phyloP scores from a whole-genome alignment of 1,140 invertebrate genomes.

The Brachystomella parvula region DNA sequence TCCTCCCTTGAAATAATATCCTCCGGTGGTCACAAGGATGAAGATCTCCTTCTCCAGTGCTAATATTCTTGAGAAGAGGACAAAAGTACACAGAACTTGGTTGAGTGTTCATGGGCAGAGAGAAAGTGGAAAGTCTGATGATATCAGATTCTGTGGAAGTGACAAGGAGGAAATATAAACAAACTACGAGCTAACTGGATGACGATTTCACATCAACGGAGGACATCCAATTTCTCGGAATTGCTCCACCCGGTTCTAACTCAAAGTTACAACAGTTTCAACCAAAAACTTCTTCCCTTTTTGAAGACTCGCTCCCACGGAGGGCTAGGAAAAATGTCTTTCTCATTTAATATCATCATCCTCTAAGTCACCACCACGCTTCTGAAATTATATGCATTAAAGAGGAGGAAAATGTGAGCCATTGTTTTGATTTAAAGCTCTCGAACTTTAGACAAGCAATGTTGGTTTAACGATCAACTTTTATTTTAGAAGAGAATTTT shows the following conservation, averaged over 20 bases:
- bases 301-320: background rate
- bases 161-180: slow-evolving; percentile 11
- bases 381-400: background rate
- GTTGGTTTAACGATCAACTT: background rate
- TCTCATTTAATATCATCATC: background rate
- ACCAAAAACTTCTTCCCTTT: background rate
- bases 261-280: background rate
- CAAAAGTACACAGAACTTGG: background rate
- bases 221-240: slow-evolving; percentile 28
- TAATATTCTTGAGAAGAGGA: background rate
- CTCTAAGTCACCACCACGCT: background rate
- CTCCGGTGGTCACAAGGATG: background rate
- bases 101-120: background rate
- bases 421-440: slow-evolving; percentile 16
- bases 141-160: slow-evolving; percentile 3
- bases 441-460: background rate
- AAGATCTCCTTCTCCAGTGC: too few relatives aligned
- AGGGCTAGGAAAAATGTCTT: background rate
- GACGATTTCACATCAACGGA: slow-evolving; percentile 17
- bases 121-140: background rate
- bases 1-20: background rate
- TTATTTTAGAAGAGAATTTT: background rate
- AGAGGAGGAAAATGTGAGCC: slow-evolving; percentile 12
- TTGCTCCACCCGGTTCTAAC: slow-evolving; percentile 15
- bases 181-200: slow-evolving; percentile 5